Evolutionary conservation across 2,888 invertebrate genomes (phyloP).

Genomic region (Catocala nupta): DNA sequence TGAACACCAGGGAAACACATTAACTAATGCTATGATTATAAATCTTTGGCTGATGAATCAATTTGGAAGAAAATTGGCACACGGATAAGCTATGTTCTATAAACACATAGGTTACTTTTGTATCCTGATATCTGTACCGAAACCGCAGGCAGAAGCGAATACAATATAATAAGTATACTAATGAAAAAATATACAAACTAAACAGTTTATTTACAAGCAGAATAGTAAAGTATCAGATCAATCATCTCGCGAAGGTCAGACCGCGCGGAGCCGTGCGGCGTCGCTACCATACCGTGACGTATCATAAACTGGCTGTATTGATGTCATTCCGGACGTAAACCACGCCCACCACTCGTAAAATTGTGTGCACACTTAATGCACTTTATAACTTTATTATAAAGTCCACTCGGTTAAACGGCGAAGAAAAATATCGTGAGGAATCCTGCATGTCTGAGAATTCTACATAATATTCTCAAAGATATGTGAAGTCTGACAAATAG

Average conservation of each 20-base stretch:
- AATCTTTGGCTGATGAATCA: no score
- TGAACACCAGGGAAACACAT: no score
- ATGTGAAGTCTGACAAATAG: no score
- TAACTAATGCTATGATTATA: no score
- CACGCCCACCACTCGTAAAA: slow-evolving; percentile 26
- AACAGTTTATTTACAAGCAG: slow-evolving; percentile 6
- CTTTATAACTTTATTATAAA: slow-evolving; percentile 20
- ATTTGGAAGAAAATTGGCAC: no score
- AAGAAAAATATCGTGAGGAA: neutral
- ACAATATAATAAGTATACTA: no score
- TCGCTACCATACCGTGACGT: slow-evolving; percentile 6
- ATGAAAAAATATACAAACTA: neutral
- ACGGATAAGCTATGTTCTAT: no score
- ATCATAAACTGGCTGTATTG: slow-evolving; percentile 18
- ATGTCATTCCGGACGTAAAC: slow-evolving; percentile 35
- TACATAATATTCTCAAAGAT: no score
- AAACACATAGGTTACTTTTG: no score
- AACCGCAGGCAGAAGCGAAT: no score
- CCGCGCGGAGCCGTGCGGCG: slow-evolving; percentile 29
- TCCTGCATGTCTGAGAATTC: neutral
- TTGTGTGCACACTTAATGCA: slow-evolving; percentile 4
- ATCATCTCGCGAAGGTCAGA: slow-evolving; percentile 57
- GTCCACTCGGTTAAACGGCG: no score
- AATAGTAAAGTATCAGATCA: slow-evolving; percentile 34
- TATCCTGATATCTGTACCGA: no score